Conservation (phyloP, 2,888 invertebrate genomes). For the Trachelus tabidus region DNA sequence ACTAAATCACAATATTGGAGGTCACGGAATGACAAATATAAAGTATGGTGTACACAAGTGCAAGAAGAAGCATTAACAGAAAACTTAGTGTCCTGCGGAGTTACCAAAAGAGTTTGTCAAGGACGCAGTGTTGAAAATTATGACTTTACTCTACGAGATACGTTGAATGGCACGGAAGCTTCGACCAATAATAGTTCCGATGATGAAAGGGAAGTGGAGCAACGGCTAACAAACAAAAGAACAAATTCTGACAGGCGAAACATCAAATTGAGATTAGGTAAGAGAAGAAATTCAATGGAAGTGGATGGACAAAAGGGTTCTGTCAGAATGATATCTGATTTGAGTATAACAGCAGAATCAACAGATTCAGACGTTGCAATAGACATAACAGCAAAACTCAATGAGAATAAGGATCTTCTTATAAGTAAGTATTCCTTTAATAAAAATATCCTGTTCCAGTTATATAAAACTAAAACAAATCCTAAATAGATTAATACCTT, state of each 20-base stretch:
- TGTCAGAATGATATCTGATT: constrained; percentile 71
- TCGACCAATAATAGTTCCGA: constrained; percentile 70
- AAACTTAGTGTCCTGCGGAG: constrained; percentile 82
- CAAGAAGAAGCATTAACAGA: constrained; percentile 85
- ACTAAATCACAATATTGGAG: constrained; percentile 61
- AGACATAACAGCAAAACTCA: constrained; percentile 80
- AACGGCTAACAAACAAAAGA: constrained; percentile 69
- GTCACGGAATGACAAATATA: constrained; percentile 75
- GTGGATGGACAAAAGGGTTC: constrained; percentile 69
- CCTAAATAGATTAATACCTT: not conserved
- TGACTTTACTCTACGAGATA: constrained; percentile 73
- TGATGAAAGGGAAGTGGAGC: constrained; percentile 62
- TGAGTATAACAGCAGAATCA: constrained; percentile 69
- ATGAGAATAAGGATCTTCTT: constrained; percentile 79
- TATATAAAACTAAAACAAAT: not conserved
- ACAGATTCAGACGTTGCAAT: constrained; percentile 73
- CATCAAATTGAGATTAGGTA: constrained; percentile 70
- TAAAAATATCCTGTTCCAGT: not conserved
- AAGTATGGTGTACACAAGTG: constrained; percentile 79
- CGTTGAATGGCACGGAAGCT: constrained; percentile 29
- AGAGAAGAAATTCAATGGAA: constrained; percentile 66
- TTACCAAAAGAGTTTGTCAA: constrained; percentile 74
- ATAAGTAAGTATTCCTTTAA: constrained; percentile 70
- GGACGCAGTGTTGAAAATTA: constrained; percentile 81
- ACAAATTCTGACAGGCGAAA: constrained; percentile 72